Conservation (phyloP, 2,797 vertebrate species). For the Peromyscus aztecus region DNA sequence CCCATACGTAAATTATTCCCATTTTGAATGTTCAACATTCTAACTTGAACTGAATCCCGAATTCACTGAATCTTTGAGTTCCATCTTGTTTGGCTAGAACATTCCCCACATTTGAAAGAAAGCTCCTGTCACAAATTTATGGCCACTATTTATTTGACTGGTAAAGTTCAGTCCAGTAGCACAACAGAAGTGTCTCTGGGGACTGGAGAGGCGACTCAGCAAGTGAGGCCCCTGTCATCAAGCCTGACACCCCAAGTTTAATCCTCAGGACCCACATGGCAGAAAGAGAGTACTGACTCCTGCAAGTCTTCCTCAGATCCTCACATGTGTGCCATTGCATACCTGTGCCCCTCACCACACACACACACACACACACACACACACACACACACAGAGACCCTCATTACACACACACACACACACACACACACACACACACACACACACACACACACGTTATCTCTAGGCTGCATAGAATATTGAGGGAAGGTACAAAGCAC, state of each 20-base stretch:
- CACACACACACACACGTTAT: not conserved
- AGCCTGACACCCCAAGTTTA: not conserved
- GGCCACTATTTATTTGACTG: constrained; percentile 7
- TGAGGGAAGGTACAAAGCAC: not conserved
- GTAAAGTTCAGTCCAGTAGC: not conserved
- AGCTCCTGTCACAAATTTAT: constrained; percentile 27
- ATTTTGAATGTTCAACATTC: constrained; percentile 23
- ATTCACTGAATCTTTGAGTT: not conserved
- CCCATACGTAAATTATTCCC: constrained; percentile 25
- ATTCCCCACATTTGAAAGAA: not conserved
- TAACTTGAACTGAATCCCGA: not conserved
- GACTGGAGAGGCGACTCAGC: not conserved
- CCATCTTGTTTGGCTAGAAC: not conserved
- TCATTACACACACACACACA: not conserved
- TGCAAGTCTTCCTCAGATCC: not conserved
- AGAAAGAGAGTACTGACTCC: not conserved
- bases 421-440: not conserved
- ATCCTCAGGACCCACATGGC: not conserved
- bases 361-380: too few relatives aligned
- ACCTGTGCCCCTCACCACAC: not conserved
- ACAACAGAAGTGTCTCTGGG: not conserved
- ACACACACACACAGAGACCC: too few relatives aligned
- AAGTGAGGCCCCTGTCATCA: not conserved
- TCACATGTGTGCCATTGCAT: not conserved
- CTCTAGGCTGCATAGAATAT: not conserved